Evolutionary conservation across 2,888 invertebrate species (phyloP).

Genomic region (Mycogona germanica): DNA sequence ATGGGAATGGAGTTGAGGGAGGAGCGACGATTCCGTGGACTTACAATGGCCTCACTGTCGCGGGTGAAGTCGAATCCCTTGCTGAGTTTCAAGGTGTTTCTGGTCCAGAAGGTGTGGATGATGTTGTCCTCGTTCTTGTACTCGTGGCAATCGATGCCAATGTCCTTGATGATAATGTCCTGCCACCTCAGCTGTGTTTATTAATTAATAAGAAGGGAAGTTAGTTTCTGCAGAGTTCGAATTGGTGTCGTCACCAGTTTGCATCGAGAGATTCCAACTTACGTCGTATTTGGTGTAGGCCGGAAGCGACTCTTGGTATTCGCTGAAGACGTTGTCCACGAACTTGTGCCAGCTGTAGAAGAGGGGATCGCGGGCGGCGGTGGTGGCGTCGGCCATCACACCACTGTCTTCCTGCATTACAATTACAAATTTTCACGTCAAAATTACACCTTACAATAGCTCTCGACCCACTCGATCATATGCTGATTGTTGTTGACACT

Average conservation of each 20-base stretch:
- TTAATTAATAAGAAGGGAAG: no score
- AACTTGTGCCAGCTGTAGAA: conserved; percentile 17
- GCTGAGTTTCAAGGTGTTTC: conserved; percentile 60
- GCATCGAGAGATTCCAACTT: neutral
- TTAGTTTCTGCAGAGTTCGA: no score
- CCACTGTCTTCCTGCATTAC: conserved; percentile 7
- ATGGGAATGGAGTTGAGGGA: neutral
- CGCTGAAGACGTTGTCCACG: conserved; percentile 4
- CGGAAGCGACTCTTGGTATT: conserved; percentile 5
- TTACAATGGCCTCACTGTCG: conserved; percentile 24
- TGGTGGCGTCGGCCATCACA: conserved; percentile 11
- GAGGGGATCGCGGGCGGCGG: conserved; percentile 11
- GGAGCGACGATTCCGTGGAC: conserved; percentile 29
- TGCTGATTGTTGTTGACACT: neutral
- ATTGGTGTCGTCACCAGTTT: no score
- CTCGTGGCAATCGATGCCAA: conserved; percentile 22
- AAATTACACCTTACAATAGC: neutral
- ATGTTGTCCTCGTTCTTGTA: conserved; percentile 18
- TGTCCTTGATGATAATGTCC: conserved; percentile 23
- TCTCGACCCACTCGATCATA: neutral
- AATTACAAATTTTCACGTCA: neutral
- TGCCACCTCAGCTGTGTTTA: conserved; percentile 26
- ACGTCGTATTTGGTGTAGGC: conserved; percentile 4
- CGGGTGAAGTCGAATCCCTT: conserved; percentile 60
- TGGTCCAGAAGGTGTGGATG: conserved; percentile 49